These are phyloP conservation scores for Drosophila nigrodunni DNA, from an alignment of 1,140 invertebrate genomes.

Conservation along the genomic window DNA sequence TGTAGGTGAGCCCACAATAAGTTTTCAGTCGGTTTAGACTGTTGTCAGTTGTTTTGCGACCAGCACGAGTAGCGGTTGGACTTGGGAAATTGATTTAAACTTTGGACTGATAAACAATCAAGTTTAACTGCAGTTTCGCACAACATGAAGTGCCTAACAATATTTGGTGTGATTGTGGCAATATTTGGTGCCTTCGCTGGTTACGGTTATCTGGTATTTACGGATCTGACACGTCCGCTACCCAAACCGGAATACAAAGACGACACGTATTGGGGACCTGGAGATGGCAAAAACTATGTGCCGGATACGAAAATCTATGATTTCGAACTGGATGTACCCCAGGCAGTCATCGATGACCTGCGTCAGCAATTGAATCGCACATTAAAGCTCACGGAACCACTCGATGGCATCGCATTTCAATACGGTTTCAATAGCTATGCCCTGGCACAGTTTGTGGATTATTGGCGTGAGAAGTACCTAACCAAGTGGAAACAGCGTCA, in stretches of 20 bases:
- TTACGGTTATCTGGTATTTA: slow-evolving; percentile 68
- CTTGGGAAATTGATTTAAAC: slow-evolving; percentile 25
- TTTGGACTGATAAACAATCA: slow-evolving; percentile 27
- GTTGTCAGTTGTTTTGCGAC: slow-evolving; percentile 24
- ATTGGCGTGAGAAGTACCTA: slow-evolving; percentile 91
- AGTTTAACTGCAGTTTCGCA: slow-evolving; percentile 1
- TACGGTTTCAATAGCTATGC: slow-evolving; percentile 92
- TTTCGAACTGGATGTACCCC: slow-evolving; percentile 55
- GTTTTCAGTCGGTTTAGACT: background rate
- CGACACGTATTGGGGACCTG: slow-evolving; percentile 78
- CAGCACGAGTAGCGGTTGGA: slow-evolving; percentile 22
- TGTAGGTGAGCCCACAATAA: background rate
- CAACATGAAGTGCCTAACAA: slow-evolving; percentile 69
- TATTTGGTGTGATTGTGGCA: slow-evolving; percentile 71
- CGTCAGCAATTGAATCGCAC: slow-evolving; percentile 86
- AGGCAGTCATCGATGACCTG: slow-evolving; percentile 86
- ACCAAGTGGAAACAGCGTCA: slow-evolving; percentile 88
- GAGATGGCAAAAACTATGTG: slow-evolving; percentile 61
- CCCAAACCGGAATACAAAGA: slow-evolving; percentile 72
- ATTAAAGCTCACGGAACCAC: slow-evolving; percentile 86
- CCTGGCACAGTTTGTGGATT: slow-evolving; percentile 88
- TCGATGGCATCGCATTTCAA: slow-evolving; percentile 89
- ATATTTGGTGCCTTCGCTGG: slow-evolving; percentile 64
- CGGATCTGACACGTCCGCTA: slow-evolving; percentile 70
- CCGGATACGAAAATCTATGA: slow-evolving; percentile 68